Conservation (phyloP, 2,888 invertebrate genomes). For the Diadegma fenestrale region DNA sequence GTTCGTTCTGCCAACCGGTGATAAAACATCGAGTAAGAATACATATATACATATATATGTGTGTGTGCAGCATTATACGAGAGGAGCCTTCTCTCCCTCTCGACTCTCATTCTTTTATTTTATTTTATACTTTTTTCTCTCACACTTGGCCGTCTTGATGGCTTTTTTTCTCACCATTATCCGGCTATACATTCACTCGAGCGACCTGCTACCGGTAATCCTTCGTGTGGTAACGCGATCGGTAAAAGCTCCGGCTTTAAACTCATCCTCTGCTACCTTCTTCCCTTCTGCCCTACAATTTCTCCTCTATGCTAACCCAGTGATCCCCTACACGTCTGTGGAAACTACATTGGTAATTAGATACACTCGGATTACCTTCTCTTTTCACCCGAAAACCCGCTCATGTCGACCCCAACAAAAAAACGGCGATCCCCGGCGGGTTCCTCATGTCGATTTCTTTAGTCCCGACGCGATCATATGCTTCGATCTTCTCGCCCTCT, state of each 20-base stretch:
- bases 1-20: conserved; percentile 57
- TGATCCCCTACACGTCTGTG: conserved; percentile 28
- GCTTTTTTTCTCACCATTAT: conserved; percentile 41
- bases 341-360: conserved; percentile 41
- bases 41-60: neutral
- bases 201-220: conserved; percentile 29
- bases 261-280: conserved; percentile 9
- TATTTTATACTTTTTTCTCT: conserved; percentile 27
- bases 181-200: conserved; percentile 45
- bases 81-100: neutral
- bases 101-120: conserved; percentile 18
- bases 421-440: neutral
- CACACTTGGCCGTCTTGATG: conserved; percentile 27
- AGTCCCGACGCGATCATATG: neutral
- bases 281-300: conserved; percentile 2
- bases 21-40: conserved; percentile 60
- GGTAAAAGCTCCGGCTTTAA: conserved; percentile 45
- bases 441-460: neutral
- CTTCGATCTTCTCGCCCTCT: neutral
- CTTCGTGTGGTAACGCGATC: conserved; percentile 54
- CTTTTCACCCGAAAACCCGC: conserved; percentile 27
- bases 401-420: neutral
- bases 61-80: conserved; percentile 1
- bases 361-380: conserved; percentile 44
- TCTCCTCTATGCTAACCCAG: conserved; percentile 3